These are phyloP conservation scores for Cotesia typhae DNA, from an alignment of 1,140 invertebrate species.

Conservation along the genomic window DNA sequence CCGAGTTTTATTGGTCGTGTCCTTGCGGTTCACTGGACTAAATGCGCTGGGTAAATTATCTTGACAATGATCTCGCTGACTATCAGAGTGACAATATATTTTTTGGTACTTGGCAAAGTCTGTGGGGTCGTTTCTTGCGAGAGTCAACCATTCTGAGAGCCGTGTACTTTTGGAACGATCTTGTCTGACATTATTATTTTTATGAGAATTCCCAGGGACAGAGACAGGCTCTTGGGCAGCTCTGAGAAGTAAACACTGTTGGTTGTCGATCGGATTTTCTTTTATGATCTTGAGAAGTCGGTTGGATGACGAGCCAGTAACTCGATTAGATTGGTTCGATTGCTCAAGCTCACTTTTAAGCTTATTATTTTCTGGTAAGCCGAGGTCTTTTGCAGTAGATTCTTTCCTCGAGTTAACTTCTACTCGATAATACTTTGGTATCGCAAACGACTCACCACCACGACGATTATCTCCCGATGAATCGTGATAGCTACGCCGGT, in stretches of 20 bases:
- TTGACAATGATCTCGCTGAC: slow-evolving; percentile 15
- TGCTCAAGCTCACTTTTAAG: slow-evolving; percentile 27
- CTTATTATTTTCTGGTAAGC: slow-evolving; percentile 26
- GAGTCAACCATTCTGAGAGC: slow-evolving; percentile 66
- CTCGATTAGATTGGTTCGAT: slow-evolving; percentile 30
- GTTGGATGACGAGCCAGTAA: slow-evolving; percentile 44
- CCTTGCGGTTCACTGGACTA: slow-evolving; percentile 7
- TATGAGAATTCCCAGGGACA: slow-evolving; percentile 17
- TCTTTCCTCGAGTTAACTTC: slow-evolving; percentile 32
- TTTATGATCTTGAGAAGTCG: slow-evolving; percentile 68
- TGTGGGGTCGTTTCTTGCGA: slow-evolving; percentile 55
- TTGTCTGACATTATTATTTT: slow-evolving; percentile 37
- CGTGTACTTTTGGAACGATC: slow-evolving; percentile 62
- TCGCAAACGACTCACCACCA: slow-evolving; percentile 39
- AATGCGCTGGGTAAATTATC: slow-evolving; percentile 15
- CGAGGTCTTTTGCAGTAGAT: slow-evolving; percentile 15
- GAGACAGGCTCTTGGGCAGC: not conserved
- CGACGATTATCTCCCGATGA: slow-evolving; percentile 40
- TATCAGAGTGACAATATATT: slow-evolving; percentile 14
- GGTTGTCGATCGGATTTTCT: slow-evolving; percentile 52
- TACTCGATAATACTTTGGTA: slow-evolving; percentile 52
- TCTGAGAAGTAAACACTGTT: not conserved
- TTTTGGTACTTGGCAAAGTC: slow-evolving; percentile 19
- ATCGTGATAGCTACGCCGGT: slow-evolving; percentile 70
- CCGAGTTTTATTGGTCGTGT: slow-evolving; percentile 3